phyloP scores from a whole-genome alignment of 1,140 invertebrate genomes.

The Polypedilum vanderplanki region DNA sequence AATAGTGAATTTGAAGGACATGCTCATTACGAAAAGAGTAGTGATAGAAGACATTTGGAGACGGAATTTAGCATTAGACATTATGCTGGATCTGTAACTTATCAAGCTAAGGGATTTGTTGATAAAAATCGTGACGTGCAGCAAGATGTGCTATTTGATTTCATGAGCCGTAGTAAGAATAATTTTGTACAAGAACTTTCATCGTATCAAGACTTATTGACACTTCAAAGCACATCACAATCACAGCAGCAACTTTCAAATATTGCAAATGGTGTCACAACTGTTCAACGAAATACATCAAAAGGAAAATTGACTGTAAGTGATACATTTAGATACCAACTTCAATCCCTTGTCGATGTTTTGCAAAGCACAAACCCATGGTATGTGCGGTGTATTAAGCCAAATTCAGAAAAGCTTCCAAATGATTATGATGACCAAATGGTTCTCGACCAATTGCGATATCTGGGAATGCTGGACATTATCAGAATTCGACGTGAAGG shows the following conservation, averaged over 20 bases:
- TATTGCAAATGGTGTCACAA: constrained; percentile 47
- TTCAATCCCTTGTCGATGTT: constrained; percentile 87
- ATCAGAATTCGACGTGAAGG: constrained; percentile 89
- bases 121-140: constrained; percentile 95
- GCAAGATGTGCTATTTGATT: constrained; percentile 91
- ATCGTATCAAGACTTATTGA: constrained; percentile 58
- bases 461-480: constrained; percentile 93
- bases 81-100: constrained; percentile 91
- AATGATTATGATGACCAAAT: constrained; percentile 75
- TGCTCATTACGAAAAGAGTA: constrained; percentile 79
- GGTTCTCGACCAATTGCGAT: constrained; percentile 83
- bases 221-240: constrained; percentile 24
- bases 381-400: constrained; percentile 94
- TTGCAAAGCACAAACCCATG: constrained; percentile 86
- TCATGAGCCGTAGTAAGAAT: constrained; percentile 78
- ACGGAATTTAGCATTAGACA: constrained; percentile 86
- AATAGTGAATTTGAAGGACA: constrained; percentile 84
- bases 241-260: constrained; percentile 29
- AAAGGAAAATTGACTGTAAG: constrained; percentile 90
- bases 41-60: constrained; percentile 82
- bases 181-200: constrained; percentile 84
- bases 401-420: constrained; percentile 80
- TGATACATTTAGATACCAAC: constrained; percentile 84
- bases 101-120: constrained; percentile 87
- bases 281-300: constrained; percentile 75